Evolutionary conservation across 2,113 vertebrate genomes (phyloP), one percentile per base, ranked within the genome.

Genomic region (Callionymus lyra): DNA sequence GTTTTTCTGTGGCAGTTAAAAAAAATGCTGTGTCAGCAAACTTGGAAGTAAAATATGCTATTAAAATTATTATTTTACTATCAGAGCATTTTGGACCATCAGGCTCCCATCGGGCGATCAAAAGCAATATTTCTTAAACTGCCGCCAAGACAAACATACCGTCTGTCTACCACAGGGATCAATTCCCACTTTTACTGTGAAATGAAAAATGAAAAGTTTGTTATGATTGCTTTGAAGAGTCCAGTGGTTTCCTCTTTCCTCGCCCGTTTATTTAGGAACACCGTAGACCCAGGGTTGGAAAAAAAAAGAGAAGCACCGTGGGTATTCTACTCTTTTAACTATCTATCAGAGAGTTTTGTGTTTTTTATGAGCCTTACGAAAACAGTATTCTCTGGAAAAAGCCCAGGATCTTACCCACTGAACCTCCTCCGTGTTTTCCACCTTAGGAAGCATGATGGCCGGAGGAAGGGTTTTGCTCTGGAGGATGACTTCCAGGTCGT

Each of bases 371-470:
- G 2, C 8, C 9, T 13, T 27, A 3, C 4, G 19, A 10, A 12
- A n/a, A 2, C 31, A 76, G 31, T n/a, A n/a, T n/a, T n/a, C n/a
- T n/a, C n/a, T n/a, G n/a, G n/a, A n/a, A n/a, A n/a, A 19, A 42
- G 35, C 21, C 42, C 12, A 5, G 8, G 6, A 12, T 18, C 68
- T 89, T 64, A 98, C 94, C 95, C 94, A 98, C 47, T 74, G 87
- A 52, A 95, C 85, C 58, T 99, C 93, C 47, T 87, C 83, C 1
- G 66, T 74, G 40, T 84, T 80, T 74, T 98, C 92, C 65, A 97
- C 90, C 67, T 99, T 99, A 6, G 93, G 94, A 56, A 99, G 68
- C 94, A 99, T 95, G 50, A 97, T 71, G 56, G 93, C 92, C 9
- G 92, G 85, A 68, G 93, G 94, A 17, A 95, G 88, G 40, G 85